Evolutionary conservation across 92 coral and sea anemone genomes (phyloP).

Genomic region (Zoanthus sociatus): DNA sequence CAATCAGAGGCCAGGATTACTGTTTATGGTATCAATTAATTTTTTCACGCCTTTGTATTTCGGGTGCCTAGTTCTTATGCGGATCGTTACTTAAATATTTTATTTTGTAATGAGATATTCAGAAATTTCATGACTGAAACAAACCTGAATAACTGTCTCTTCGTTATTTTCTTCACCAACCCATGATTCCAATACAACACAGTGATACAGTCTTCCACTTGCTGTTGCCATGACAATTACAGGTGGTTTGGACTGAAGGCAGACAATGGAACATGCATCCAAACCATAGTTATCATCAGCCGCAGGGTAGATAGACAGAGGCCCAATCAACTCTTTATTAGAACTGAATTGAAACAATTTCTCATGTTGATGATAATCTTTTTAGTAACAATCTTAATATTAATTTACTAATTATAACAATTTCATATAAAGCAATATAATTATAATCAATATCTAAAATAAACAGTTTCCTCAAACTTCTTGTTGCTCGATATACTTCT

Average conservation of each 20-base stretch:
- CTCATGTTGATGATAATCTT: not conserved
- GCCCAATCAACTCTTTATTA: constrained; percentile 77
- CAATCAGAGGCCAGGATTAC: too few relatives aligned
- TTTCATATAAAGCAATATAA: too few relatives aligned
- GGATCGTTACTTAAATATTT: too few relatives aligned
- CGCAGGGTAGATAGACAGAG: constrained; percentile 87
- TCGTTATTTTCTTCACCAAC: constrained; percentile 65
- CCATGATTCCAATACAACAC: constrained; percentile 82
- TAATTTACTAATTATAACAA: too few relatives aligned
- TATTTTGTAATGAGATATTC: not conserved
- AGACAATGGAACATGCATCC: constrained; percentile 87
- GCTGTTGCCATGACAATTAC: constrained; percentile 93
- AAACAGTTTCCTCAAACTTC: too few relatives aligned
- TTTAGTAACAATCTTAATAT: too few relatives aligned
- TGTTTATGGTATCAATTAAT: too few relatives aligned
- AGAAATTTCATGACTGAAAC: too few relatives aligned
- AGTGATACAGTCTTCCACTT: constrained; percentile 89
- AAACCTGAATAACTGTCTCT: constrained; percentile 53
- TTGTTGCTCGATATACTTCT: too few relatives aligned
- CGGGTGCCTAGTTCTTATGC: too few relatives aligned
- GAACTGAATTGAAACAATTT: constrained; percentile 46
- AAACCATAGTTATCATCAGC: constrained; percentile 98
- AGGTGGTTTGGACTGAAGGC: constrained; percentile 90
- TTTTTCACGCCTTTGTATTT: too few relatives aligned
- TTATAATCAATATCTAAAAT: too few relatives aligned